These are phyloP conservation scores for Zoanthus solanderi DNA, from an alignment of 92 coral and sea anemone species.

Conservation along the genomic window DNA sequence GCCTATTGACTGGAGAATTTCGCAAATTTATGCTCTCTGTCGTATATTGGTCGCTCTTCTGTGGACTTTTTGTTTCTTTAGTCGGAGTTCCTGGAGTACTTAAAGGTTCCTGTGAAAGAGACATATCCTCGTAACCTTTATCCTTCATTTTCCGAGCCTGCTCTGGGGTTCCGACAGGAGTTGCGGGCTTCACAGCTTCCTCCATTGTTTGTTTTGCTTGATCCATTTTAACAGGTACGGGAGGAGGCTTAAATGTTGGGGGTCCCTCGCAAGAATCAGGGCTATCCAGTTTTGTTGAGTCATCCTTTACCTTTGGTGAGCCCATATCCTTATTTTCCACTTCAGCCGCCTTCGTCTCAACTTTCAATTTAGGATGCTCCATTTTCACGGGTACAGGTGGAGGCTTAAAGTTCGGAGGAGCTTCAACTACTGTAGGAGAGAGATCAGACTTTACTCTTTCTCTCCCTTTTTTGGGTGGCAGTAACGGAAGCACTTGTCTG, in stretches of 20 bases:
- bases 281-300: conserved; percentile 11
- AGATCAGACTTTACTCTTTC: conserved; percentile 1
- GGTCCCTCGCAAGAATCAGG: conserved; percentile 38
- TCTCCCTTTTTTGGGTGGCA: conserved; percentile 69
- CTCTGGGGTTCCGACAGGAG: conserved; percentile 45
- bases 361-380: neutral
- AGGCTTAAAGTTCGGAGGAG: conserved; percentile 31
- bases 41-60: conserved; percentile 26
- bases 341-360: conserved; percentile 4
- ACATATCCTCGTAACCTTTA: conserved; percentile 35
- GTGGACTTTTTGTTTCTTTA: conserved; percentile 22
- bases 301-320: neutral
- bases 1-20: conserved; percentile 43
- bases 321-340: conserved; percentile 26
- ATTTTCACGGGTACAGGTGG: conserved; percentile 2
- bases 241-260: conserved; percentile 49
- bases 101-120: conserved; percentile 29
- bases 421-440: neutral
- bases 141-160: conserved; percentile 30
- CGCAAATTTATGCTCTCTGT: conserved; percentile 39
- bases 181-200: conserved; percentile 17
- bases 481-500: conserved; percentile 50
- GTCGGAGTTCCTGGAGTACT: conserved; percentile 27
- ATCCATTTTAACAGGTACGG: conserved; percentile 45
- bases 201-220: conserved; percentile 18